Evolutionary conservation across 2,113 vertebrate genomes (phyloP), one percentile per base, ranked within the genome.

Genomic region (Hypomesus transpacificus): DNA sequence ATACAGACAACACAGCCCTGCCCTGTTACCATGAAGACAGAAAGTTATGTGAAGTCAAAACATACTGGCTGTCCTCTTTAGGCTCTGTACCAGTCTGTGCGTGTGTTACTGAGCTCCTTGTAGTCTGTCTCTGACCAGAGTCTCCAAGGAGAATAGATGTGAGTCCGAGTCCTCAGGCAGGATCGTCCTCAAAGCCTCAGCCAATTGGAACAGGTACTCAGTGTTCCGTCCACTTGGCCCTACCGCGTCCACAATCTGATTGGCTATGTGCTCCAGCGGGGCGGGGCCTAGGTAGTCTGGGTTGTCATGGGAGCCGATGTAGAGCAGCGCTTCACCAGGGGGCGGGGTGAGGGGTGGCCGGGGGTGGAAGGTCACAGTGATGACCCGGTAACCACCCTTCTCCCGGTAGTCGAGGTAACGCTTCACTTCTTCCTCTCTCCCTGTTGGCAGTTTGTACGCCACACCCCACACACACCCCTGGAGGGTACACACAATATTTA

Each of bases 241-340:
- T 2, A 89, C 89, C 0, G 95, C 93, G 62, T 75, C 87, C 66
- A 93, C 83, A 75, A 99, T 99, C 92, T 99, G 97, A 57, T 90
- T 89, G 31, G 97, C 97, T 16, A 99, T 98, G 60, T 95, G 94
- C 91, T 98, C 95, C 65, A 99, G 86, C 22, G 97, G 95, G 5
- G 96, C 97, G 1, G 97, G 96, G 56, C 97, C 97, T 39, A 99
- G 95, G 89, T 98, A 99, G 89, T 98, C 87, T 4, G 97, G 97
- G 79, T 98, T 97, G 86, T 96, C 96, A 28, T 84, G 85, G 39
- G 93, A 95, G 81, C 97, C 97, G 3, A 99, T 95, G 90, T 99
- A 99, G 1, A 99, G 90, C 66, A 97, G 76, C 1, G 95, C 90
- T 65, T 94, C 94, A 76, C 68, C 73, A 1, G 87, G 88, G 0